These are phyloP conservation scores for Zele albiditarsus DNA, from an alignment of 2,888 invertebrate genomes.

Conservation along the genomic window DNA sequence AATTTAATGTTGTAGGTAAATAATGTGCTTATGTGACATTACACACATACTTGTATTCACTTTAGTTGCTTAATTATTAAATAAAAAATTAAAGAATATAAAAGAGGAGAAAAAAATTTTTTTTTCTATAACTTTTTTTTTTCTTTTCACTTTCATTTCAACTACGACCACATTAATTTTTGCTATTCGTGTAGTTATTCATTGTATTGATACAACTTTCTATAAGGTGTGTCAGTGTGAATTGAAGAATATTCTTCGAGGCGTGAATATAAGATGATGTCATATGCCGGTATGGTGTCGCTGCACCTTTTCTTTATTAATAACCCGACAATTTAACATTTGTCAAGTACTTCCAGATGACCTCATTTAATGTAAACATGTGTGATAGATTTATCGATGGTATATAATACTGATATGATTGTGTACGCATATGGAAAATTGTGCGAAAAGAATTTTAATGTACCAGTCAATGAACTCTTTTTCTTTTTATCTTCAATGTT, in stretches of 20 bases:
- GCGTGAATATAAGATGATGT: constrained; percentile 66
- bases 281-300: constrained; percentile 58
- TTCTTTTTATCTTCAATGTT: too few species aligned
- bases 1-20: background rate
- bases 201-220: constrained; percentile 56
- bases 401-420: background rate
- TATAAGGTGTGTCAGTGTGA: constrained; percentile 62
- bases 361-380: constrained; percentile 47
- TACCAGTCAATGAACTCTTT: too few species aligned
- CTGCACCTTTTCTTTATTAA: constrained; percentile 60
- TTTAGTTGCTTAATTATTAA: background rate
- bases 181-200: constrained; percentile 54
- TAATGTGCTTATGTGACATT: background rate
- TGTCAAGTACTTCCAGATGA: constrained; percentile 50
- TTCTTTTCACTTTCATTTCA: background rate
- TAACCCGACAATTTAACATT: constrained; percentile 37
- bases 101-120: background rate
- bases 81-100: background rate
- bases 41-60: background rate
- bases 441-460: background rate
- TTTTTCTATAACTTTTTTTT: background rate
- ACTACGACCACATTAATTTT: background rate
- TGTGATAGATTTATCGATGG: background rate
- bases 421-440: background rate
- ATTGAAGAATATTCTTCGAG: constrained; percentile 49